These are phyloP conservation scores for Lymantria monacha DNA, from an alignment of 2,888 invertebrate species.

Conservation along the genomic window DNA sequence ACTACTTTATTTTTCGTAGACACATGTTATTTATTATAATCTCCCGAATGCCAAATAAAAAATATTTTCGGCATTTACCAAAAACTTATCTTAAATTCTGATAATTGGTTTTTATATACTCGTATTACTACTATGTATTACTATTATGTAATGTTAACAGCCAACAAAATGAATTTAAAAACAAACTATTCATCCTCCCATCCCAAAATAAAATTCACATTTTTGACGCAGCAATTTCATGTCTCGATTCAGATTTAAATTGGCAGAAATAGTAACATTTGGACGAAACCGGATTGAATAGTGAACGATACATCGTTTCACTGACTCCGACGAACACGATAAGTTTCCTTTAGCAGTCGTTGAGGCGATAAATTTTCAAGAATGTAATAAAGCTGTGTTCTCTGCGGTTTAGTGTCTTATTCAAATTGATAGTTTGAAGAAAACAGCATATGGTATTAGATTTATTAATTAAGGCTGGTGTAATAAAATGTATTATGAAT, in stretches of 20 bases:
- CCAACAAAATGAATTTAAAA: no score
- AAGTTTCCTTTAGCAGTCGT: slow-evolving; percentile 41
- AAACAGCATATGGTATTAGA: slow-evolving; percentile 27
- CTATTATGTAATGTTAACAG: no score
- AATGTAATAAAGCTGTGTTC: slow-evolving; percentile 49
- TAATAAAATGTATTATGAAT: not conserved
- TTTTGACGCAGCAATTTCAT: slow-evolving; percentile 3
- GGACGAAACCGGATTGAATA: slow-evolving; percentile 30
- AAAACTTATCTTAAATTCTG: no score
- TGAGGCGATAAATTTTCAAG: slow-evolving; percentile 48
- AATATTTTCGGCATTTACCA: no score
- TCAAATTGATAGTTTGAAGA: slow-evolving; percentile 39
- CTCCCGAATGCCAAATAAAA: no score
- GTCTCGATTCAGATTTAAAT: slow-evolving; percentile 14
- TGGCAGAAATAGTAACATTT: slow-evolving; percentile 25
- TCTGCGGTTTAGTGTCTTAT: slow-evolving; percentile 39
- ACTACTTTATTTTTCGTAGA: no score
- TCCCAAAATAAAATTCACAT: no score
- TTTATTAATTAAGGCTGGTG: slow-evolving; percentile 3
- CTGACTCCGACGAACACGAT: slow-evolving; percentile 36
- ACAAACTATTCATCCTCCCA: no score
- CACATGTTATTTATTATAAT: no score
- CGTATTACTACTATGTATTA: no score
- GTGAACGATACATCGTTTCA: slow-evolving; percentile 31
- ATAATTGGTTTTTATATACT: no score